A percentile compares a stretch with the other conserved stretches of the same genome.
Evolutionary conservation across 2,888 invertebrate species (phyloP).

Genomic region (Anoncus sp.): DNA sequence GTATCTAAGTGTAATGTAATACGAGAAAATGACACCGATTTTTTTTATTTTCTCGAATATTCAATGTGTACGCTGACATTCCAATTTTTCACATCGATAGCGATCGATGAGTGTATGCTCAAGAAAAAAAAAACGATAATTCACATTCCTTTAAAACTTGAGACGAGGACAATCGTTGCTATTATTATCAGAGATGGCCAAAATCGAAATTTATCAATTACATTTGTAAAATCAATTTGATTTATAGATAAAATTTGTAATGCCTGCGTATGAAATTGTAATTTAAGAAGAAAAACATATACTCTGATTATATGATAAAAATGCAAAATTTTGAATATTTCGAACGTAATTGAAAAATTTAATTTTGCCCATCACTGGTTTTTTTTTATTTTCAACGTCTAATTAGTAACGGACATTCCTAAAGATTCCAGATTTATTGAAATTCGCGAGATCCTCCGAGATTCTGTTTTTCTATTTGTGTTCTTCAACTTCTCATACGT

Average conservation of each 20-base stretch:
- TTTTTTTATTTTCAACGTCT: slow-evolving; percentile 31
- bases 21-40: slow-evolving; percentile 30
- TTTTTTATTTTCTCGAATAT: slow-evolving; percentile 27
- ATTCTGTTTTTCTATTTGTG: slow-evolving; percentile 2
- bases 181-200: neutral
- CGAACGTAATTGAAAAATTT: too few relatives aligned
- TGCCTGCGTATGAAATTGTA: too few relatives aligned
- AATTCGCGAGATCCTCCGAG: slow-evolving; percentile 9
- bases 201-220: slow-evolving; percentile 5
- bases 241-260: too few relatives aligned
- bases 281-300: too few relatives aligned
- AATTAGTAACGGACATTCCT: slow-evolving; percentile 57
- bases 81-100: slow-evolving; percentile 42
- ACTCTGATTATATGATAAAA: too few relatives aligned
- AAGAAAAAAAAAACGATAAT: slow-evolving; percentile 11
- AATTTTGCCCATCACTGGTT: too few relatives aligned
- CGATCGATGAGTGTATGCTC: slow-evolving; percentile 5
- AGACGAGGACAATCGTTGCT: neutral
- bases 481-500: slow-evolving; percentile 27
- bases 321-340: neutral
- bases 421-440: slow-evolving; percentile 51
- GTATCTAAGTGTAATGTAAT: slow-evolving; percentile 52
- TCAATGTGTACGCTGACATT: slow-evolving; percentile 43
- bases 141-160: slow-evolving; percentile 43
- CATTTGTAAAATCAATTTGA: too few relatives aligned